Percentiles rank a stretch among this genome's conserved stretches.
Conservation (phyloP, 2,113 vertebrate species). For the Cyprinodon tularosa region DNA sequence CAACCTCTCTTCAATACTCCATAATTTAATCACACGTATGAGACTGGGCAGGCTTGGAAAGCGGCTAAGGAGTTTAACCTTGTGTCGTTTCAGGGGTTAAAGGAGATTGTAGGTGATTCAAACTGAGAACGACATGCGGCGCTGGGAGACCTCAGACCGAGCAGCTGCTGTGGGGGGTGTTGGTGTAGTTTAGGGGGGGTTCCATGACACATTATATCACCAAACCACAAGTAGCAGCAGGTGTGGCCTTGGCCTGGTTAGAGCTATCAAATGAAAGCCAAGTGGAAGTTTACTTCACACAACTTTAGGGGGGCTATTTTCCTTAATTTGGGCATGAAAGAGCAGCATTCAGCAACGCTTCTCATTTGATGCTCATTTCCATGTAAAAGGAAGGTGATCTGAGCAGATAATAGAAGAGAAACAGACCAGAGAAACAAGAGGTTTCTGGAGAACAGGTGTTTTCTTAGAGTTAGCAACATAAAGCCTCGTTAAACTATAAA, state of each 20-base stretch:
- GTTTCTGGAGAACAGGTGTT: not conserved
- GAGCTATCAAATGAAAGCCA: constrained; percentile 9
- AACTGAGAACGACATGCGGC: constrained; percentile 27
- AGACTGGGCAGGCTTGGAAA: constrained; percentile 9
- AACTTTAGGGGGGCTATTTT: not conserved
- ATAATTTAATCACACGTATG: constrained; percentile 21
- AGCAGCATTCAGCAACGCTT: not conserved
- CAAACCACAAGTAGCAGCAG: constrained; percentile 58
- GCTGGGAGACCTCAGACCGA: constrained; percentile 35
- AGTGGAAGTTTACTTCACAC: constrained; percentile 3
- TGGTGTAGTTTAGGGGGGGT: not conserved
- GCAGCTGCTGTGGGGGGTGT: constrained; percentile 46
- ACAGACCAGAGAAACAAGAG: not conserved
- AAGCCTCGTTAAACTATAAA: too few relatives aligned
- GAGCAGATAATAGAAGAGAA: not conserved
- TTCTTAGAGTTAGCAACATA: too few relatives aligned
- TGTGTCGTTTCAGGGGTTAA: constrained; percentile 39
- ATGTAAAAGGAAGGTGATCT: not conserved
- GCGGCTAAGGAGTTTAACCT: constrained; percentile 49
- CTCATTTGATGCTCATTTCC: not conserved
- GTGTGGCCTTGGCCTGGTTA: constrained; percentile 28
- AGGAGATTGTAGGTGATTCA: constrained; percentile 33
- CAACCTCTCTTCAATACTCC: not conserved
- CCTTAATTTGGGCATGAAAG: too few relatives aligned
- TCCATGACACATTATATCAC: constrained; percentile 33